Percentiles rank a stretch among this genome's conserved stretches.
These are phyloP conservation scores for Caenorhabditis plicata DNA, from an alignment of 2,888 invertebrate genomes.

Conservation along the genomic window DNA sequence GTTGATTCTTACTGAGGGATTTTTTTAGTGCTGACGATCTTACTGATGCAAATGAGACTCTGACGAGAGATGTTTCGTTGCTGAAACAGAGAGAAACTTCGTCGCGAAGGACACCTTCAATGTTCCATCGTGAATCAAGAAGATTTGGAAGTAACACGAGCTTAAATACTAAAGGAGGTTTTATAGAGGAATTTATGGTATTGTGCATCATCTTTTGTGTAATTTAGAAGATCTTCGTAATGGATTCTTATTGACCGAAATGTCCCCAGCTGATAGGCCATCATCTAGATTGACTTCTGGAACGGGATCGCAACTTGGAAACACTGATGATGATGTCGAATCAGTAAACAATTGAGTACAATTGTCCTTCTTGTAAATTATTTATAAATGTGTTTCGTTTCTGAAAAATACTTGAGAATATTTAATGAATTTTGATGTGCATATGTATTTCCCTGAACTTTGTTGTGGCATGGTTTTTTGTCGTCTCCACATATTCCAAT, in stretches of 20 bases:
- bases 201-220: not conserved
- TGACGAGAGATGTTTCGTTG: constrained; percentile 19
- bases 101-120: constrained; percentile 21
- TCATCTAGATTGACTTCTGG: constrained; percentile 30
- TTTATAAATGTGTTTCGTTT: no score
- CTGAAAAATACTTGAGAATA: no score
- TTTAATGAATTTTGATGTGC: no score
- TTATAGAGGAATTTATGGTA: not conserved
- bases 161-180: not conserved
- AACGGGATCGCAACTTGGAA: constrained; percentile 28
- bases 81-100: constrained; percentile 23
- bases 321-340: constrained; percentile 28
- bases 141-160: constrained; percentile 29
- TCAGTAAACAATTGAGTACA: constrained; percentile 21
- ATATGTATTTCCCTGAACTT: no score
- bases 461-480: no score
- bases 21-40: constrained; percentile 20
- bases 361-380: no score
- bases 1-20: no score
- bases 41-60: constrained; percentile 24
- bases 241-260: constrained; percentile 17
- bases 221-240: constrained; percentile 23
- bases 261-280: constrained; percentile 32
- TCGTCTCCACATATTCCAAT: no score
- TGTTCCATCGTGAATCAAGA: constrained; percentile 23